Percentiles rank a stretch among this genome's conserved stretches.
phyloP scores from a whole-genome alignment of 2,888 invertebrate genomes.

The Tortrix viridana region DNA sequence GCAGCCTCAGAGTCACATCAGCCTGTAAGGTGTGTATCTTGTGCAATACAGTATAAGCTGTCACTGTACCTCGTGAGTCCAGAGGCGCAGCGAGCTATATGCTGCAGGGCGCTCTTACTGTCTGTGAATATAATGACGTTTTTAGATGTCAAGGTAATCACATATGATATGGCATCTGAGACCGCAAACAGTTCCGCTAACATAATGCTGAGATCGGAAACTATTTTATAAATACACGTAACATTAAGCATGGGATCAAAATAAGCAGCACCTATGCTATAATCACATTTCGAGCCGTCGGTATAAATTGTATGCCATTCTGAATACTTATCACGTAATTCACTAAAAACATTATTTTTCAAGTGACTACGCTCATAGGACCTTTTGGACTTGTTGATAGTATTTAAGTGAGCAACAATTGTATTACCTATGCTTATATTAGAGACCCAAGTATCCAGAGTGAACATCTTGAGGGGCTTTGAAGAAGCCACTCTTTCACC shows the following conservation, averaged over 20 bases:
- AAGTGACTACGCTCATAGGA: no score
- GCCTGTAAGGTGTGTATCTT: neutral
- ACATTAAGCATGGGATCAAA: neutral
- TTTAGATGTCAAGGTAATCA: neutral
- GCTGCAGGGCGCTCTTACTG: neutral
- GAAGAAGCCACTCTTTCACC: neutral
- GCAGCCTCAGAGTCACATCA: conserved; percentile 7
- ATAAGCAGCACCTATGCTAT: neutral
- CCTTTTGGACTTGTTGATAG: no score
- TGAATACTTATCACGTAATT: neutral
- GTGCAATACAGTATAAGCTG: conserved; percentile 1
- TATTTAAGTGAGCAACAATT: no score
- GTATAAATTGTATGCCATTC: neutral
- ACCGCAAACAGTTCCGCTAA: conserved; percentile 37
- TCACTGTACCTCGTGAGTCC: no score
- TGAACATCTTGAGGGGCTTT: neutral
- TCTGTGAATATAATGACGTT: conserved; percentile 33
- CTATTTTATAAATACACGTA: conserved; percentile 12
- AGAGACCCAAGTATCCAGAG: no score
- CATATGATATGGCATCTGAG: conserved; percentile 33
- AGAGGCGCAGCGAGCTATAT: neutral
- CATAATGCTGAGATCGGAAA: conserved; percentile 34
- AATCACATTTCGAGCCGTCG: neutral
- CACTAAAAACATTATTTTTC: no score
- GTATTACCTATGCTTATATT: no score